phyloP scores from a whole-genome alignment of 2,888 invertebrate species.

The Microdon myrmicae region DNA sequence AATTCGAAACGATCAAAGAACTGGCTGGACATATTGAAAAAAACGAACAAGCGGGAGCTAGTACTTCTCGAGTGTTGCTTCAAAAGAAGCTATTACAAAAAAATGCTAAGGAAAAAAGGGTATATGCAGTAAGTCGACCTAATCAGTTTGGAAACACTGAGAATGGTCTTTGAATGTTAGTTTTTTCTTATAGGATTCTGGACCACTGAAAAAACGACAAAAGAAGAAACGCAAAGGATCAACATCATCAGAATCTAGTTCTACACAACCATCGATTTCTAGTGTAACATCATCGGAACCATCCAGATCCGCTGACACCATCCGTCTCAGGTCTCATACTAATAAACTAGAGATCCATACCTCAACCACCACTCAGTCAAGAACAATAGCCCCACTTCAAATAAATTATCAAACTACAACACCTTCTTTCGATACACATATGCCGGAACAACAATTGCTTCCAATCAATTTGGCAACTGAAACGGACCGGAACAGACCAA shows the following conservation, averaged over 20 bases:
- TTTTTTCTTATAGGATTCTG: slow-evolving; percentile 59
- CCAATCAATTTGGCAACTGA: slow-evolving; percentile 64
- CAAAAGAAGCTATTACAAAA: slow-evolving; percentile 77
- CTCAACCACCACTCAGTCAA: slow-evolving; percentile 53
- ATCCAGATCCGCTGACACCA: slow-evolving; percentile 21
- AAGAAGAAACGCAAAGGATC: slow-evolving; percentile 66
- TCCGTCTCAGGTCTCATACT: slow-evolving; percentile 37
- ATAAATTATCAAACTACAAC: slow-evolving; percentile 36
- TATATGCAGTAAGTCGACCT: slow-evolving; percentile 59
- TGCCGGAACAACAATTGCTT: slow-evolving; percentile 59
- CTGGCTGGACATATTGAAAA: slow-evolving; percentile 60
- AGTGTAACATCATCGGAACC: slow-evolving; percentile 32
- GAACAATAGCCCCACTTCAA: slow-evolving; percentile 26
- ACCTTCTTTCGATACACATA: slow-evolving; percentile 46
- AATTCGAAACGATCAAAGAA: slow-evolving; percentile 61
- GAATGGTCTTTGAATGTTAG: slow-evolving; percentile 2
- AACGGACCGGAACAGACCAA: slow-evolving; percentile 48
- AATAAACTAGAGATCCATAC: slow-evolving; percentile 64
- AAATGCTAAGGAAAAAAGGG: slow-evolving; percentile 72
- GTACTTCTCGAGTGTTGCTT: slow-evolving; percentile 59
- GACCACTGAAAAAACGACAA: slow-evolving; percentile 64
- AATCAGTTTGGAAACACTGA: neutral
- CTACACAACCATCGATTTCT: slow-evolving; percentile 54
- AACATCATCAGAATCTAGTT: slow-evolving; percentile 64
- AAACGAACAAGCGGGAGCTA: slow-evolving; percentile 54